phyloP scores from a whole-genome alignment of 2,113 vertebrate species.

The Hippolais icterina region DNA sequence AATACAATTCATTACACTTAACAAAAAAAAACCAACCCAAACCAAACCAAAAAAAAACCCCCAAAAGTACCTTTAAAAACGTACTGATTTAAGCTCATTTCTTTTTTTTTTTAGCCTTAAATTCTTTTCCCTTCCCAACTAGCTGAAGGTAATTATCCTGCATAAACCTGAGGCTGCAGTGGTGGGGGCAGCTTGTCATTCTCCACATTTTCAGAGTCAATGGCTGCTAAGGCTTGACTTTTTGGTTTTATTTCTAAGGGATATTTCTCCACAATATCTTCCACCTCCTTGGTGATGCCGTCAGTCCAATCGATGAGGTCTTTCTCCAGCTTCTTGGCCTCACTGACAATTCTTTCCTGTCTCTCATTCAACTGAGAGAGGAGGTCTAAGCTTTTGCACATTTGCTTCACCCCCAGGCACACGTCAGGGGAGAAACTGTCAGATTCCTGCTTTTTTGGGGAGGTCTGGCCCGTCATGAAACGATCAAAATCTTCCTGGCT shows the following conservation, averaged over 20 bases:
- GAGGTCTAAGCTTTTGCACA: conserved; percentile 87
- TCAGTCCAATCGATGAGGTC: conserved; percentile 91
- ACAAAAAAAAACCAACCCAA: neutral
- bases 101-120: neutral
- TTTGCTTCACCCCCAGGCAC: conserved; percentile 83
- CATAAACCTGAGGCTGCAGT: conserved; percentile 89
- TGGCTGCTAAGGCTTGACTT: conserved; percentile 79
- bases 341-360: conserved; percentile 85
- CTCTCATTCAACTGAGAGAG: conserved; percentile 83
- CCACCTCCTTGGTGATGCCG: conserved; percentile 83
- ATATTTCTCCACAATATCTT: conserved; percentile 86
- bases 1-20: conserved; percentile 69
- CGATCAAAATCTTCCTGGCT: conserved; percentile 94
- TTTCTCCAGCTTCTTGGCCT: conserved; percentile 84
- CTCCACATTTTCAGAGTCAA: conserved; percentile 90
- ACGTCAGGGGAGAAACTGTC: conserved; percentile 75
- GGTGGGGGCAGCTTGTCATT: conserved; percentile 89
- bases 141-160: conserved; percentile 75
- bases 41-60: neutral
- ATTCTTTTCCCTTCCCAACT: conserved; percentile 4
- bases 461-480: conserved; percentile 92
- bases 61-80: conserved; percentile 68
- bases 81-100: conserved; percentile 29
- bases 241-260: conserved; percentile 83
- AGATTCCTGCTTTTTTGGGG: conserved; percentile 79